These are phyloP conservation scores for Ennomos quercinarius DNA, from an alignment of 2,888 invertebrate species.

Conservation along the genomic window DNA sequence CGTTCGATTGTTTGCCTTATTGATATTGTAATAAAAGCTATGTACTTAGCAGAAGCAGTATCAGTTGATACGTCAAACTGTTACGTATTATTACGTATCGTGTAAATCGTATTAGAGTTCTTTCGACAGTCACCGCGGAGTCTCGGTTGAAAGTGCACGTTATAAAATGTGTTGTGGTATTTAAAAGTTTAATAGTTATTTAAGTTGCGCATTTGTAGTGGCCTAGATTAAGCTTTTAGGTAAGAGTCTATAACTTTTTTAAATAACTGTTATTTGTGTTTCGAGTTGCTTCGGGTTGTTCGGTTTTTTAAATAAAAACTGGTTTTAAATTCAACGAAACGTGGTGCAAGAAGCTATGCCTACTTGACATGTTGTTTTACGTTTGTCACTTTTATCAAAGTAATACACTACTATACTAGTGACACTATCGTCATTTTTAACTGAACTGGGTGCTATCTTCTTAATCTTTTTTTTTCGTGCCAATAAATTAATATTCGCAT, in stretches of 20 bases:
- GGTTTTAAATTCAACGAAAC: too few species aligned
- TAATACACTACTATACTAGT: too few species aligned
- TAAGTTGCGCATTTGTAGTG: constrained; percentile 11
- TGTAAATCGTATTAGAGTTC: background rate
- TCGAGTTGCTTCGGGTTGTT: too few species aligned
- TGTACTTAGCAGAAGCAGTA: constrained; percentile 5
- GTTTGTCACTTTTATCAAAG: too few species aligned
- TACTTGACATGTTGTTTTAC: too few species aligned
- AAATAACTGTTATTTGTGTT: too few species aligned
- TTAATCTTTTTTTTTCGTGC: too few species aligned
- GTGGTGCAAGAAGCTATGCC: too few species aligned
- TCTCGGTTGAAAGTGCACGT: constrained; percentile 33
- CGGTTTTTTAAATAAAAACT: too few species aligned
- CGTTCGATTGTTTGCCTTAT: constrained; percentile 26
- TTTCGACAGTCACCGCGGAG: constrained; percentile 36
- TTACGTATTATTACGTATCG: constrained; percentile 24
- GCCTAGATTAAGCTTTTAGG: constrained; percentile 1
- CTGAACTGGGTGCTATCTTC: too few species aligned
- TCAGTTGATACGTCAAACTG: constrained; percentile 19
- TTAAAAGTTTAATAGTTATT: constrained; percentile 12
- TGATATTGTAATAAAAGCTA: constrained; percentile 18
- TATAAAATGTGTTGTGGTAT: constrained; percentile 26
- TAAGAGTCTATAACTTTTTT: constrained; percentile 2
- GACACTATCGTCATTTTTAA: too few species aligned
- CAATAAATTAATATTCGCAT: too few species aligned